Evolutionary conservation across 2,888 invertebrate genomes (phyloP).

Genomic region (Agrotis clavis): DNA sequence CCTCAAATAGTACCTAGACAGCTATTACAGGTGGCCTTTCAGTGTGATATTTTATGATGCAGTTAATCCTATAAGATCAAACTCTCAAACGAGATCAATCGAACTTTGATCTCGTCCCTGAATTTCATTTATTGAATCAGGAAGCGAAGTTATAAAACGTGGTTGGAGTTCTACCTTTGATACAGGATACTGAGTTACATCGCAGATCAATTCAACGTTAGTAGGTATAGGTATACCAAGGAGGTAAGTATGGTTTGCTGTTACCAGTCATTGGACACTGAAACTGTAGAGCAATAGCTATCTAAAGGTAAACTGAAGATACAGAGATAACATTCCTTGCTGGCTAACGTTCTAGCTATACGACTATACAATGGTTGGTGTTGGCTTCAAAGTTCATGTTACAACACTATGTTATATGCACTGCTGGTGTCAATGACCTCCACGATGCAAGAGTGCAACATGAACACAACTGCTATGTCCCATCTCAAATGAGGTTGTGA

Average conservation of each 20-base stretch:
- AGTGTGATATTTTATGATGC: background rate
- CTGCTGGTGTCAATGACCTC: conserved; percentile 62
- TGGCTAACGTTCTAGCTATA: conserved; percentile 3
- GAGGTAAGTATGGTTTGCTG: background rate
- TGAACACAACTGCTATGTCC: conserved; percentile 39
- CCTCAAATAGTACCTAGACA: background rate
- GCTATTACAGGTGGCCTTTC: background rate
- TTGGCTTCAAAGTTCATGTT: conserved; percentile 30
- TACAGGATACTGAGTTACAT: background rate
- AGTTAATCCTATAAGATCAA: conserved; percentile 2
- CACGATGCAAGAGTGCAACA: conserved; percentile 43
- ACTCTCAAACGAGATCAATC: background rate
- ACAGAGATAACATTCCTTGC: conserved; percentile 25
- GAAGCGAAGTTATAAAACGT: background rate
- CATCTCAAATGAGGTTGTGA: conserved; percentile 45
- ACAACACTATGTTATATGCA: conserved; percentile 32
- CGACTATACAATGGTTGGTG: background rate
- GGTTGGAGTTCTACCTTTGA: background rate
- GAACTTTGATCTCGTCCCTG: conserved; percentile 7
- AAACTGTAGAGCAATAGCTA: background rate
- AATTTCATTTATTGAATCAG: background rate
- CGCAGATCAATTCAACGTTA: background rate
- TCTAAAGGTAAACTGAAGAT: conserved; percentile 20
- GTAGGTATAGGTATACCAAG: background rate
- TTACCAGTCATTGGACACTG: conserved; percentile 18